These are phyloP conservation scores for Escarpia spicata DNA, from an alignment of 2,888 invertebrate species.

Conservation along the genomic window DNA sequence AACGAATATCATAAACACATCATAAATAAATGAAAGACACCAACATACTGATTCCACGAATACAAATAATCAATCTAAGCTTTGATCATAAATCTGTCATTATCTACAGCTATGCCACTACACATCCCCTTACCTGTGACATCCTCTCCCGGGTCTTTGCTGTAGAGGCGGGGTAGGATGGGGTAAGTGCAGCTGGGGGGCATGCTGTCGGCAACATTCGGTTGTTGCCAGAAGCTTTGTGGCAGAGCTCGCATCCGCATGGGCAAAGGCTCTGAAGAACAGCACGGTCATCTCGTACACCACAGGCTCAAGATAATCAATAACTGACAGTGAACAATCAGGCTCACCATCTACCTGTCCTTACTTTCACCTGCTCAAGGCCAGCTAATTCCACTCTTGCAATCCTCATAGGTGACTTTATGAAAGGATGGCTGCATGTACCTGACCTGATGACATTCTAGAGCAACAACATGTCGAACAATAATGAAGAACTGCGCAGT, in stretches of 20 bases:
- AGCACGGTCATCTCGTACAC: constrained; percentile 29
- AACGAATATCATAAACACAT: background rate
- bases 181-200: constrained; percentile 67
- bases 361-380: constrained; percentile 30
- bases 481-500: background rate
- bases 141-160: constrained; percentile 54
- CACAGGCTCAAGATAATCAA: constrained; percentile 21
- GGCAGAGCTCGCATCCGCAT: constrained; percentile 70
- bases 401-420: background rate
- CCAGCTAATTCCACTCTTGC: background rate
- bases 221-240: constrained; percentile 70
- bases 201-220: constrained; percentile 66
- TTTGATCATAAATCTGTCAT: background rate
- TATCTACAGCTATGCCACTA: background rate
- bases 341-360: constrained; percentile 25
- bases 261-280: constrained; percentile 67
- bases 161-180: constrained; percentile 64
- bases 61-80: background rate
- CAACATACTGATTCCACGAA: background rate
- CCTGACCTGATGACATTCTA: background rate
- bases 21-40: background rate
- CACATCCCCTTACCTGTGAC: constrained; percentile 52
- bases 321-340: constrained; percentile 6
- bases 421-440: background rate
- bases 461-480: background rate